Base-by-base conservation (phyloP, 2,113 vertebrate species). In the Macquaria australasica region DNA sequence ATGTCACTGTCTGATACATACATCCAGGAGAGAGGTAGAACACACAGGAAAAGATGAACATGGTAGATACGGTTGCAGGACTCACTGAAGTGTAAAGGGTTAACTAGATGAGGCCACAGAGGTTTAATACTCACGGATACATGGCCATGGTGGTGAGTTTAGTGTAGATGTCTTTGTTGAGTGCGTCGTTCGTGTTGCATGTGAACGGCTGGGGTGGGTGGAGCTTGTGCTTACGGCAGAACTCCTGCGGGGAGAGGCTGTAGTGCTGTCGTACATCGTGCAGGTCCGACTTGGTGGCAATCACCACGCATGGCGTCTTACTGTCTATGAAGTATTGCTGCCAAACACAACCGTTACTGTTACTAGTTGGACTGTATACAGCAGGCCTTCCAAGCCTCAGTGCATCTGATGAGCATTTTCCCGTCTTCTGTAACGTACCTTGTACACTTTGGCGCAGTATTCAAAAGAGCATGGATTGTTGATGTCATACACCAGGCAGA, bases 91-190 rank as follows among this genome's bases (percentile, higher is more conserved):
- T 14, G 83, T 83, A 85, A 45, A 37, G 70, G 23, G 39, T 71
- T 14, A 70, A 92, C 67, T 20, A 58, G 21, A 91, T 91, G 37
- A 25, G 93, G 89, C 87, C 83, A 59, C 10, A 23, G 9, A 75
- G 28, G 37, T 23, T 28, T 16, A 21, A 88, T 96, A 99, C 98
- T 99, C 96, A 99, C 98, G 98, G 98, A 90, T 99, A 99, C 98
- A 99, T 99, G 89, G 98, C 98, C 97, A 99, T 98, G 20, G 98
- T 99, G 90, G 98, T 98, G 95, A 99, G 93, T 91, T 99, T 98
- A 74, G 97, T 97, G 94, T 98, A 99, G 94, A 99, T 95, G 90
- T 99, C 98, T 88, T 97, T 98, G 95, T 89, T 97, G 39, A 97
- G 98, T 5, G 94, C 95, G 1, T 98, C 97, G 21, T 92, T 88